Percentiles rank a stretch among this genome's conserved stretches.
Conservation (phyloP, 2,888 invertebrate species). For the Homarus gammarus region DNA sequence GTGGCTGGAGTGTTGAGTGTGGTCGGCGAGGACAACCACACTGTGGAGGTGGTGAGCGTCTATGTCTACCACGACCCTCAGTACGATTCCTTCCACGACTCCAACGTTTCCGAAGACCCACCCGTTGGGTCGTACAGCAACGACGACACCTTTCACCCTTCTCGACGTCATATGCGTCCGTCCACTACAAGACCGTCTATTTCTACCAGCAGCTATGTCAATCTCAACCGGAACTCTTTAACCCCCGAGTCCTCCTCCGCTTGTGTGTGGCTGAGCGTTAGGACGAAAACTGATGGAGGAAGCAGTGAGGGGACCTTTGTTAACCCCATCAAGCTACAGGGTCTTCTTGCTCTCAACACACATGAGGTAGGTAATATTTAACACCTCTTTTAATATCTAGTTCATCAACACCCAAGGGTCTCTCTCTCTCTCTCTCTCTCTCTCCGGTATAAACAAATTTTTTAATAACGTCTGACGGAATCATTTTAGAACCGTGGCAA, state of each 20-base stretch:
- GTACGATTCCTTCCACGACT: background rate
- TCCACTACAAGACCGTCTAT: no score
- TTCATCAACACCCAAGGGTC: no score
- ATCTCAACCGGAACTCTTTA: no score
- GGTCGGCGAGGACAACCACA: background rate
- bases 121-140: background rate
- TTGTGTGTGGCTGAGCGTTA: constrained; percentile 59
- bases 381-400: background rate
- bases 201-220: no score
- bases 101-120: background rate
- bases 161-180: no score
- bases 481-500: no score
- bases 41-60: constrained; percentile 59
- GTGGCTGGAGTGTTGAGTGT: constrained; percentile 7
- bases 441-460: no score
- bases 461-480: no score
- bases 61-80: constrained; percentile 17
- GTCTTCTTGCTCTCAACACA: constrained; percentile 62
- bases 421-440: no score
- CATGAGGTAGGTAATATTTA: constrained; percentile 33
- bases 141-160: background rate
- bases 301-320: constrained; percentile 23
- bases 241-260: background rate
- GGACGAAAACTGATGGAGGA: background rate
- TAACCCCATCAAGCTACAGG: constrained; percentile 62